Conservation (phyloP, 2,113 vertebrate genomes). For the Craseonycteris thonglongyai region DNA sequence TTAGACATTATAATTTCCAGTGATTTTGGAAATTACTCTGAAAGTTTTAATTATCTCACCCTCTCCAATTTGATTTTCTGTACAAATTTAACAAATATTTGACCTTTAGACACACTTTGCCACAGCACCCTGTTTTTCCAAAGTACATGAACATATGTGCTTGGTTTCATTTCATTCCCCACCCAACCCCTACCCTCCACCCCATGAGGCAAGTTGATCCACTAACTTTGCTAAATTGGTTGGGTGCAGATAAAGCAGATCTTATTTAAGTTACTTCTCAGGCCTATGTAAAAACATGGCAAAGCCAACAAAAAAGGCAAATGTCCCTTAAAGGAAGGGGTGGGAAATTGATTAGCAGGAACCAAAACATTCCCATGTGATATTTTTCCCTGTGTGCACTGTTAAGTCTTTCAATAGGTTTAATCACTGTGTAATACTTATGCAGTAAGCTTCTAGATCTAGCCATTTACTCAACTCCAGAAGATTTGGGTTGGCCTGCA, state of each 20-base stretch:
- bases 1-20: background rate
- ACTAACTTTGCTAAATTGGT: background rate
- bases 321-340: background rate
- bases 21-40: background rate
- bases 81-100: constrained; percentile 9
- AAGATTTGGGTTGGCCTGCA: background rate
- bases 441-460: background rate
- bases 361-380: background rate
- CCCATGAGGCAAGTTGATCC: background rate
- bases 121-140: background rate
- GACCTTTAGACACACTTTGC: constrained; percentile 16
- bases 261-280: background rate
- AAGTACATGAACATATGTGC: background rate
- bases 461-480: background rate
- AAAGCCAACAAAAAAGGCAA: background rate
- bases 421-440: background rate
- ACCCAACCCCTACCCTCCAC: no score
- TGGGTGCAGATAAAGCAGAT: background rate
- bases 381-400: background rate
- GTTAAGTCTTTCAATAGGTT: background rate
- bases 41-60: constrained; percentile 36
- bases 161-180: background rate
- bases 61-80: constrained; percentile 17
- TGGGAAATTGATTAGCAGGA: background rate
- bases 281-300: background rate